A percentile compares a stretch with the other conserved stretches of the same genome.
These are phyloP conservation scores for Amphimedon queenslandica DNA, from an alignment of 37 sponge, comb jelly and placozoan species.

Conservation along the genomic window DNA sequence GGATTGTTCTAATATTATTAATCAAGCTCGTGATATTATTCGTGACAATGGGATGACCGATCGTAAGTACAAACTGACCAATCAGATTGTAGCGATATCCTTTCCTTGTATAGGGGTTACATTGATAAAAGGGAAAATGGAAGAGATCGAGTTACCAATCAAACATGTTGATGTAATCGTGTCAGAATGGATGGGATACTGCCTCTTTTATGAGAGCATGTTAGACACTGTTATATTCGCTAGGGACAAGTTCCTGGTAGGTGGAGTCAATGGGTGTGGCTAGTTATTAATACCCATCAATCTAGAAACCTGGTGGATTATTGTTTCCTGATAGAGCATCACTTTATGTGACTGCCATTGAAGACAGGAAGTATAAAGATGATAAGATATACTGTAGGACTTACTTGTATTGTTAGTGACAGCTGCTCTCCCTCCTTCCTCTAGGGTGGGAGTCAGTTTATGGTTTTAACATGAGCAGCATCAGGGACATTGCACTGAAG, in stretches of 20 bases:
- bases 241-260: constrained; percentile 95
- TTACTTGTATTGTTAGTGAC: neutral
- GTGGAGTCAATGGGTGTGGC: neutral
- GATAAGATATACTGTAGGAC: constrained; percentile 89
- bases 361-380: constrained; percentile 97
- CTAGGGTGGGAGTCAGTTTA: constrained; percentile 98
- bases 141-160: constrained; percentile 90
- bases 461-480: constrained; percentile 96
- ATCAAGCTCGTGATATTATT: constrained; percentile 77
- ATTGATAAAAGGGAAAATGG: constrained; percentile 84
- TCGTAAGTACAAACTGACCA: constrained; percentile 18
- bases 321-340: constrained; percentile 92
- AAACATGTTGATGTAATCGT: constrained; percentile 92
- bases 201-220: constrained; percentile 98
- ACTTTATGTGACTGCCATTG: constrained; percentile 88
- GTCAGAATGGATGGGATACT: constrained; percentile 99
- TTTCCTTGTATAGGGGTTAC: constrained; percentile 42
- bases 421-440: neutral
- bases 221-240: constrained; percentile 92
- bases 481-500: constrained; percentile 79
- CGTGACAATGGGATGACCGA: constrained; percentile 57
- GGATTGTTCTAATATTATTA: constrained; percentile 84
- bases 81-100: neutral
- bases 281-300: neutral
- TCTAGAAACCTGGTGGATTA: constrained; percentile 77